A percentile compares a stretch with the other conserved stretches of the same genome.
phyloP scores from a whole-genome alignment of 37 sponge, comb jelly and placozoan genomes.

The Beroe ovata region DNA sequence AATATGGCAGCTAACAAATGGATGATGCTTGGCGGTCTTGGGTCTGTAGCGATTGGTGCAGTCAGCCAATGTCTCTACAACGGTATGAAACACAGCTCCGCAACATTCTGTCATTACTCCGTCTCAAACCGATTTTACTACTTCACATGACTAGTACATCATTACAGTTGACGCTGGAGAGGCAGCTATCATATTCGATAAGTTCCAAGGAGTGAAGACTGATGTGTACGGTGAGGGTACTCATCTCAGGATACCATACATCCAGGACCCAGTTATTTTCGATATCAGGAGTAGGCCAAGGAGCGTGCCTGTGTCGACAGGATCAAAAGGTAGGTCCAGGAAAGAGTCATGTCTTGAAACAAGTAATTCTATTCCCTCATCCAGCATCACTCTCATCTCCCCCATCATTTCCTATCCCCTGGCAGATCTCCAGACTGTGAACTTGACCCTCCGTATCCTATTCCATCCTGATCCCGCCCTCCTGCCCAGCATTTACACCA shows the following conservation, averaged over 20 bases:
- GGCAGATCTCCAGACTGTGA: constrained; percentile 90
- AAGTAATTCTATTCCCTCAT: neutral
- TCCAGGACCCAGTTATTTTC: constrained; percentile 88
- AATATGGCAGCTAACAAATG: neutral
- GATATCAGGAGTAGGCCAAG: constrained; percentile 89
- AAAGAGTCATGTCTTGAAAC: too few relatives aligned
- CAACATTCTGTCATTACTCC: neutral
- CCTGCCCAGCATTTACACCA: constrained; percentile 84
- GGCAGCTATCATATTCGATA: constrained; percentile 91
- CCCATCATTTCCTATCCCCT: too few relatives aligned
- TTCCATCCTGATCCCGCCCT: constrained; percentile 79
- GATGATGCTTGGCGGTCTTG: neutral
- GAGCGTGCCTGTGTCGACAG: constrained; percentile 84
- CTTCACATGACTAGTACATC: neutral
- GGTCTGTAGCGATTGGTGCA: neutral
- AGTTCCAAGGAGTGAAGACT: constrained; percentile 81
- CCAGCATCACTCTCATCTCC: neutral
- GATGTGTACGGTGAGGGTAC: constrained; percentile 90
- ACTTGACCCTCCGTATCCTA: constrained; percentile 92
- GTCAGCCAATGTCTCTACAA: constrained; percentile 26
- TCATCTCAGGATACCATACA: constrained; percentile 86
- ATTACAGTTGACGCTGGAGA: constrained; percentile 89
- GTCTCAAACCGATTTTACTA: neutral
- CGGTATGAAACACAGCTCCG: neutral
- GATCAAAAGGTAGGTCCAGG: constrained; percentile 94